These are phyloP conservation scores for Ferrisia virgata DNA, from an alignment of 2,888 invertebrate genomes.

Conservation along the genomic window DNA sequence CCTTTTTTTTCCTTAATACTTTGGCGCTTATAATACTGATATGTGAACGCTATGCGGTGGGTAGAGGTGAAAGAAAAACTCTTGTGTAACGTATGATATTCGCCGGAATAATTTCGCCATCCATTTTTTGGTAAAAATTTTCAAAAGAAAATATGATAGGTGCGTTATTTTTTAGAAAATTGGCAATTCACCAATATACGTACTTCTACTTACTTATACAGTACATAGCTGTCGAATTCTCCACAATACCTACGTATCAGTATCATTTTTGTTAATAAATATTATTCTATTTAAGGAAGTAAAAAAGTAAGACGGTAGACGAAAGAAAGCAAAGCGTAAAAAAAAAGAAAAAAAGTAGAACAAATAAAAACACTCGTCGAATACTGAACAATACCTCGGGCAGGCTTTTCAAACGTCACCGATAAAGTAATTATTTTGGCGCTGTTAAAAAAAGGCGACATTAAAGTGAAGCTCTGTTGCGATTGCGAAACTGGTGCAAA, in stretches of 20 bases:
- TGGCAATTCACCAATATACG: neutral
- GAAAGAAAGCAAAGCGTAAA: neutral
- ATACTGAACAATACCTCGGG: neutral
- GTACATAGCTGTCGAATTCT: neutral
- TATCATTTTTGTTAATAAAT: neutral
- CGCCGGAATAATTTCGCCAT: conserved; percentile 1
- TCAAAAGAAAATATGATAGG: conserved; percentile 16
- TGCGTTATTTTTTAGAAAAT: conserved; percentile 12
- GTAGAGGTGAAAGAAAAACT: neutral
- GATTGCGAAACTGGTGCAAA: neutral
- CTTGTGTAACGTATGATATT: neutral
- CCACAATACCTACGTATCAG: neutral
- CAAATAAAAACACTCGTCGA: neutral
- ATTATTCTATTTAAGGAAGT: neutral
- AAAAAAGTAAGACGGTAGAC: too few species aligned
- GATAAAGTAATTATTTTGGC: conserved; percentile 12
- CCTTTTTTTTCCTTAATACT: neutral
- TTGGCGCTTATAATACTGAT: neutral
- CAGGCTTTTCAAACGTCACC: neutral
- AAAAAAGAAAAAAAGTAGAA: too few species aligned
- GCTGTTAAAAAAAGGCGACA: neutral
- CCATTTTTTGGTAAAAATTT: conserved; percentile 7
- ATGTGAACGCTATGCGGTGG: neutral
- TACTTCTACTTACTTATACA: too few species aligned
- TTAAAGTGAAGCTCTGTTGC: neutral